Evolutionary conservation across 2,113 vertebrate genomes (phyloP).

Genomic region (Apaloderma vittatum): DNA sequence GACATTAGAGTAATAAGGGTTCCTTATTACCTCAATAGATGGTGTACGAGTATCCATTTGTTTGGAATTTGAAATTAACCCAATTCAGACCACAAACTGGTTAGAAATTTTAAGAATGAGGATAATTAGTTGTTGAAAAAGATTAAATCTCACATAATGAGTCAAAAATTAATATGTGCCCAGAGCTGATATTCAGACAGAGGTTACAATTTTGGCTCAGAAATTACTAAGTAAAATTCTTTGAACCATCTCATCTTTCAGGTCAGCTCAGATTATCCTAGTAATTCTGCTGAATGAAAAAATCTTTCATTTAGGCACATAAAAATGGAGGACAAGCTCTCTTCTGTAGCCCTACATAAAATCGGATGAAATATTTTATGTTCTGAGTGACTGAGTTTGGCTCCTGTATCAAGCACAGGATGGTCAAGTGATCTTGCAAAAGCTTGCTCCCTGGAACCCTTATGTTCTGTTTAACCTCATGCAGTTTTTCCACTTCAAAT

Average conservation of each 20-base stretch:
- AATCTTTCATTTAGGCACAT: neutral
- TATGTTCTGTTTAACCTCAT: neutral
- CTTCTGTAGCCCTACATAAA: neutral
- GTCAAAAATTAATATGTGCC: neutral
- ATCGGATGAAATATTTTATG: neutral
- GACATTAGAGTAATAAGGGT: neutral
- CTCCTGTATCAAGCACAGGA: neutral
- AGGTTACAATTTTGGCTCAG: neutral
- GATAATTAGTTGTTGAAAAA: neutral
- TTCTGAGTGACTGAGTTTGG: neutral
- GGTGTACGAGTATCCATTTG: neutral
- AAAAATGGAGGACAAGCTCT: neutral
- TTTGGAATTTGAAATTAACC: neutral
- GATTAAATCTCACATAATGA: neutral
- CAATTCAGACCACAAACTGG: neutral
- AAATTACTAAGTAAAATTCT: neutral
- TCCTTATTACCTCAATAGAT: neutral
- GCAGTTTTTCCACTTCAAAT: neutral
- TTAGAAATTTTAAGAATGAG: neutral
- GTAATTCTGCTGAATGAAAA: neutral
- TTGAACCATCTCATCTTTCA: neutral
- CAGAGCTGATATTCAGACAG: neutral
- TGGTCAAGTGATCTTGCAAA: neutral
- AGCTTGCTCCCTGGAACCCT: neutral
- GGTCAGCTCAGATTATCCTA: neutral